A percentile compares a stretch with the other conserved stretches of the same genome.
phyloP scores from a whole-genome alignment of 1,140 invertebrate species.

The Steinernema khuongi region DNA sequence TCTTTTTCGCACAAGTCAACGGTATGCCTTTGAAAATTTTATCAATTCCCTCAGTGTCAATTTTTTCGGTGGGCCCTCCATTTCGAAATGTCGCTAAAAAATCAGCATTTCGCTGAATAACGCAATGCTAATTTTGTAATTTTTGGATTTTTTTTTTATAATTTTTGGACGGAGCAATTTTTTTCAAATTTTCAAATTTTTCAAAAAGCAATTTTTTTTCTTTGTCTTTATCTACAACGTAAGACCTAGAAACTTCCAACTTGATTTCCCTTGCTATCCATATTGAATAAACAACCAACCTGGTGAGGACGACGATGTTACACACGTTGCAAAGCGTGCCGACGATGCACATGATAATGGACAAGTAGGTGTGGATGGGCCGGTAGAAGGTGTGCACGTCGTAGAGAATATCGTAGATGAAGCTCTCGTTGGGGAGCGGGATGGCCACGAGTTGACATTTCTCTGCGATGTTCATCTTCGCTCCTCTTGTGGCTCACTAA shows the following conservation, averaged over 20 bases:
- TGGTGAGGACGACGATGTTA: conserved; percentile 55
- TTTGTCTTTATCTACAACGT: background rate
- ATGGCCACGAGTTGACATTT: conserved; percentile 7
- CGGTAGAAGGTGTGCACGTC: conserved; percentile 45
- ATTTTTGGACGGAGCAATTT: too few species aligned
- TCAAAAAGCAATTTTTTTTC: background rate
- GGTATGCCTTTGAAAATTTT: too few species aligned
- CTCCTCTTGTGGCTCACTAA: background rate
- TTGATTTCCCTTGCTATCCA: background rate
- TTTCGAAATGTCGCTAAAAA: too few species aligned
- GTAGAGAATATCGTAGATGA: conserved; percentile 37
- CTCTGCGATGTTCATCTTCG: background rate
- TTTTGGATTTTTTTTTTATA: background rate
- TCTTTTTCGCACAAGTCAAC: too few species aligned
- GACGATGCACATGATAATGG: conserved; percentile 50
- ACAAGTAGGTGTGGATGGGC: conserved; percentile 52
- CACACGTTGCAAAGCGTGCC: conserved; percentile 54
- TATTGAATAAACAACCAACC: conserved; percentile 35
- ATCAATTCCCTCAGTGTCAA: too few species aligned
- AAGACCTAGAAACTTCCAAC: background rate
- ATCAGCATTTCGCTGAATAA: too few species aligned
- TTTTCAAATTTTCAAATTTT: too few species aligned
- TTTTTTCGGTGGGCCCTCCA: too few species aligned
- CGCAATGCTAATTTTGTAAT: too few species aligned
- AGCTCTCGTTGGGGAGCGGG: conserved; percentile 33